Evolutionary conservation across 2,797 vertebrate genomes (phyloP).

Genomic region (Sebastes matsubarae): DNA sequence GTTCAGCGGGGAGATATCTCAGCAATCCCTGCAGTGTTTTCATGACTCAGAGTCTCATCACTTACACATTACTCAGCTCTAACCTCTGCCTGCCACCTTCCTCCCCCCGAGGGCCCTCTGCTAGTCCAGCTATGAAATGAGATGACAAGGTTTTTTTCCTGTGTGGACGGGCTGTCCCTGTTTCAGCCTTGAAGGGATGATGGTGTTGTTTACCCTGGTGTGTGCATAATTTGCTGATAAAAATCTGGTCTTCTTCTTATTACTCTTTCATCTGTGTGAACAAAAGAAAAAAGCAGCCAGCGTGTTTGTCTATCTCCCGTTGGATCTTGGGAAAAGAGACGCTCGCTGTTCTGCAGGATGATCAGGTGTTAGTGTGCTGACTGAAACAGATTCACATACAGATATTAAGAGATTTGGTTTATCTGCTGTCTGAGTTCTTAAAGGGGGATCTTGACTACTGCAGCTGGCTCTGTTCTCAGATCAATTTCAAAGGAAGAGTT

Average conservation of each 20-base stretch:
- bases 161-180: constrained; percentile 3
- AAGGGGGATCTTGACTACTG: neutral
- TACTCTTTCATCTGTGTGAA: neutral
- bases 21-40: constrained; percentile 37
- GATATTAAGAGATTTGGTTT: constrained; percentile 21
- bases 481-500: neutral
- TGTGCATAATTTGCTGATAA: constrained; percentile 25
- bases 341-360: constrained; percentile 15
- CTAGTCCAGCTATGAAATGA: constrained; percentile 48
- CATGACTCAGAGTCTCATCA: constrained; percentile 55
- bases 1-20: constrained; percentile 26
- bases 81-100: constrained; percentile 42
- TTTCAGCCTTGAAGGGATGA: constrained; percentile 9
- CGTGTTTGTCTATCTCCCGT: neutral
- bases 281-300: neutral
- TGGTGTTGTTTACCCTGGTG: constrained; percentile 6
- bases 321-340: constrained; percentile 1
- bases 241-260: constrained; percentile 12
- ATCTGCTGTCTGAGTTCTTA: neutral
- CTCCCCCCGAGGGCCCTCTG: constrained; percentile 9
- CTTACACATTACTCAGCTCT: constrained; percentile 64
- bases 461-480: neutral
- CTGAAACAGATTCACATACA: neutral
- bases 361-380: constrained; percentile 2
- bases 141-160: constrained; percentile 22